These are phyloP conservation scores for Drosophila yooni DNA, from an alignment of 2,888 invertebrate genomes.

Conservation along the genomic window DNA sequence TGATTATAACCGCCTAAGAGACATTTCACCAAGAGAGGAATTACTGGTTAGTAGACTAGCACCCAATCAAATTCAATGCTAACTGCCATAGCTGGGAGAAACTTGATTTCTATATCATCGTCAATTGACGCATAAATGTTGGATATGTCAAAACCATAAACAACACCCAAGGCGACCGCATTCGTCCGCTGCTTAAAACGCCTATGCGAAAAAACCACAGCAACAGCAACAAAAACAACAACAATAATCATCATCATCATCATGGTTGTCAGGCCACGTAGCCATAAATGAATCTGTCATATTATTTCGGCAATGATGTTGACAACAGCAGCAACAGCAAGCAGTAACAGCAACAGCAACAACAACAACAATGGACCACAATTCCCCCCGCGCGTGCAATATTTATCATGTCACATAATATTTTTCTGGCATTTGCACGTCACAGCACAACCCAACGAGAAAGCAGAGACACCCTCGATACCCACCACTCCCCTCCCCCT, in stretches of 20 bases:
- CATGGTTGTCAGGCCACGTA: slow-evolving; percentile 46
- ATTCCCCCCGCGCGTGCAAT: slow-evolving; percentile 75
- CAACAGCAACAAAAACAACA: slow-evolving; percentile 29
- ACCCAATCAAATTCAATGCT: neutral
- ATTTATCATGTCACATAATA: slow-evolving; percentile 82
- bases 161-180: slow-evolving; percentile 64
- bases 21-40: neutral
- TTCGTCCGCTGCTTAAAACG: slow-evolving; percentile 37
- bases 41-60: neutral
- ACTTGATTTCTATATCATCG: slow-evolving; percentile 31
- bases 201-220: slow-evolving; percentile 36
- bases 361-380: slow-evolving; percentile 38
- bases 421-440: slow-evolving; percentile 83
- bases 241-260: slow-evolving; percentile 25
- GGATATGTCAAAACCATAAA: slow-evolving; percentile 77
- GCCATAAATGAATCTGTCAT: slow-evolving; percentile 79
- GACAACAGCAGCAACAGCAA: slow-evolving; percentile 53
- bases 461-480: neutral
- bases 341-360: slow-evolving; percentile 43
- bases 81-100: neutral
- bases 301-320: slow-evolving; percentile 80
- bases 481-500: slow-evolving; percentile 27
- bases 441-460: slow-evolving; percentile 49
- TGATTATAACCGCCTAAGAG: neutral
- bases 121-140: slow-evolving; percentile 54